These are phyloP conservation scores for Lagria hirta DNA, from an alignment of 2,888 invertebrate species.

Conservation along the genomic window DNA sequence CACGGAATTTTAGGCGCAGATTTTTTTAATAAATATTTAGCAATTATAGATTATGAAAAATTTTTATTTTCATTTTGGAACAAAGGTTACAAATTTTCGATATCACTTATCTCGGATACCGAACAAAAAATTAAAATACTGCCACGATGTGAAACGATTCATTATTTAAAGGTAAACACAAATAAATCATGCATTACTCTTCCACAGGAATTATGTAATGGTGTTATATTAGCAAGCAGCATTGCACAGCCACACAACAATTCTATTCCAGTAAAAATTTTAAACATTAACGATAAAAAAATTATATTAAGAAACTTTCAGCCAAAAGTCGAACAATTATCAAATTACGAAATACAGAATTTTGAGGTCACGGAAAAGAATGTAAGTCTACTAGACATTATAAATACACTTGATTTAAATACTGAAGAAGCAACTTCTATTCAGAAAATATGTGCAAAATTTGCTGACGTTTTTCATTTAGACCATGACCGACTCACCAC, in stretches of 20 bases:
- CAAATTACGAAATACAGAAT: slow-evolving; percentile 6
- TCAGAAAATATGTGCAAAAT: too few species aligned
- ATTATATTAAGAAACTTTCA: slow-evolving; percentile 29
- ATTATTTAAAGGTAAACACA: slow-evolving; percentile 4
- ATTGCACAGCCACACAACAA: too few species aligned
- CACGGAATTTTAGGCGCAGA: slow-evolving; percentile 17
- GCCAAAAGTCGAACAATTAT: slow-evolving; percentile 17
- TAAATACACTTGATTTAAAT: slow-evolving; percentile 25
- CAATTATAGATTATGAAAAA: slow-evolving; percentile 12
- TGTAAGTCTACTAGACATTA: slow-evolving; percentile 21
- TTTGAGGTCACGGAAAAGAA: slow-evolving; percentile 5
- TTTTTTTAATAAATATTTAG: slow-evolving; percentile 16
- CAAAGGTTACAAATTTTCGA: background rate
- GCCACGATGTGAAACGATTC: slow-evolving; percentile 17
- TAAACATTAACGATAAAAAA: slow-evolving; percentile 7
- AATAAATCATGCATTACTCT: slow-evolving; percentile 15
- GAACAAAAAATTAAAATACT: slow-evolving; percentile 8
- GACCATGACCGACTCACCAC: slow-evolving; percentile 28
- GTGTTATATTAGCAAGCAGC: too few species aligned
- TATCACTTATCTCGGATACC: slow-evolving; percentile 15
- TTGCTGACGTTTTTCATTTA: slow-evolving; percentile 13
- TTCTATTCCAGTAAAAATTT: slow-evolving; percentile 7
- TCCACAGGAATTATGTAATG: too few species aligned
- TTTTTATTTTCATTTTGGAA: slow-evolving; percentile 9
- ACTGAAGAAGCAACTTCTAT: too few species aligned